Evolutionary conservation across 64 coral and sea anemone species (phyloP), one percentile per base, ranked within the genome.

Genomic region (Pocillopora damicornis): DNA sequence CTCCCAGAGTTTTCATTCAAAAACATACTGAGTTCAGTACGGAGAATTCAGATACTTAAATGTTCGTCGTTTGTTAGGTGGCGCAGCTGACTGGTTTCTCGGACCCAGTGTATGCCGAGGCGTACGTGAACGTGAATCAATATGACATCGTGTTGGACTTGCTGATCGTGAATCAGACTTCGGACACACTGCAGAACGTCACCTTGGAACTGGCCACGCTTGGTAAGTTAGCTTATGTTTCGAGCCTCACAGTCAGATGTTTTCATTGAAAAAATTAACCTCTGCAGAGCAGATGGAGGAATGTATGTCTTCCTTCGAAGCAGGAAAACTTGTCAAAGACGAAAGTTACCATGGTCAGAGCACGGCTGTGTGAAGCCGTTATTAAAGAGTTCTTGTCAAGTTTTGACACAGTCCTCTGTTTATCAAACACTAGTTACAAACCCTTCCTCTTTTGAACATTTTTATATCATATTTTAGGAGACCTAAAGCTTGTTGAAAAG

Each of bases 131-230:
- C 67, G 97, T 99, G 15, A 99, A 99, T 87, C 97, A 99, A 67
- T 99, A 99, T 56, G 97, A 99, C 75, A 99, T 99, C 64, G 97
- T 99, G 1, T 75, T 99, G 2, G 97, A 99, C 87, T 93, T 99
- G 36, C 59, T 99, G 79, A 92, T 99, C 72, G 97, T 99, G 2
- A 99, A 99, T 73, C 97, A 99, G 85, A 99, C 97, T 2, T 88
- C 97, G 58, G 97, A 99, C 74, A 99, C 97, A 2, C 80, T 99
- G n/a, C 97, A 99, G 61, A 99, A 88, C 38, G 97, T 99, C 20
- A 87, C 93, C 0, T 20, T 99, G 38, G 97, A 99, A 42, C 90
- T 99, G 14, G 97, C 97, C 5, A 99, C 97, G 22, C 91, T 99
- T 1, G 97, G 97, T 99, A 91, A 92, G 87, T 18, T 18, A 58